Base-by-base conservation (phyloP, 2,797 vertebrate genomes). In the Telmatherina bonti region DNA sequence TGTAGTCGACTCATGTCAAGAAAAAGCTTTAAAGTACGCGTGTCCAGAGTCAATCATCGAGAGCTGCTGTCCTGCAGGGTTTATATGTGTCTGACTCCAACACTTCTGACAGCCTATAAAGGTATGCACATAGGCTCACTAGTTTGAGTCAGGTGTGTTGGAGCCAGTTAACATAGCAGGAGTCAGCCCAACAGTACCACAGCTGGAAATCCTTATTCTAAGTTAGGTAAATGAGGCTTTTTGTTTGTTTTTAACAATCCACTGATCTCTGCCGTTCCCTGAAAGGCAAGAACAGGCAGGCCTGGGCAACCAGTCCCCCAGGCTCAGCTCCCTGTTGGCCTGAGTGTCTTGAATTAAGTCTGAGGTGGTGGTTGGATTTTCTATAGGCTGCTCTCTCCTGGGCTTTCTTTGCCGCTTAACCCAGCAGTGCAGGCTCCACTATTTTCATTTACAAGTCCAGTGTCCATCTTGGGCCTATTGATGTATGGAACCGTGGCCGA, bases 391-490 rank as follows among this genome's bases (percentile, higher is more conserved):
- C 66, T 81, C 61, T 61, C 59, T 67, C 57, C 62, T 75, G 59
- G 71, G 58, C 22, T 77, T 55, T 82, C n/a, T 47, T 67, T 65
- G 31, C 66, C n/a, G 64, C 58, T 22, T 53, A 62, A 60, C 18
- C 47, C 36, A 77, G 65, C 73, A 70, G 80, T 73, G 74, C 79
- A 76, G 70, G 67, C 51, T 78, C 64, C 22, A 51, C 60, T 55
- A 33, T 60, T 92, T 90, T 78, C 86, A 93, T n/a, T 96, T 85
- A 93, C 84, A 94, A 94, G 67, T 90, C 93, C 69, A 91, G 92
- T 85, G 85, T 92, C 84, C 94, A 96, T 92, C 93, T 95, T 95
- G 91, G 91, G 92, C 94, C 82, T 31, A 27, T 30, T 61, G 72
- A 80, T 83, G 74, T 80, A 52, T 81, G 78, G 81, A 88, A 81